Percentiles rank a stretch among this genome's conserved stretches.
Conservation (phyloP, 2,888 invertebrate species). For the Leucoma salicis region DNA sequence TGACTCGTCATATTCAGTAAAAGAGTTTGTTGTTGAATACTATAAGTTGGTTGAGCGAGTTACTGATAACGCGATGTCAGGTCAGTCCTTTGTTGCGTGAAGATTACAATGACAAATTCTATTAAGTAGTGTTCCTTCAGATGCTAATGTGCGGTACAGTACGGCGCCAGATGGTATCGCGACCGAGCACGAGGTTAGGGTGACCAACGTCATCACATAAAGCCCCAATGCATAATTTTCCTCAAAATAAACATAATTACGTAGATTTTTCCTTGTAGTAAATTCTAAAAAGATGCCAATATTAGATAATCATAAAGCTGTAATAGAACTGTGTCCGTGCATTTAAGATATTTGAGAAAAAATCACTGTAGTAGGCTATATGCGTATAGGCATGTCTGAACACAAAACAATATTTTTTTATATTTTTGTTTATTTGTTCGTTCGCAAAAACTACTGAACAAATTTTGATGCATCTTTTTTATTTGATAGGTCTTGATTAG, state of each 20-base stretch:
- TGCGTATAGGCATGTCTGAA: too few relatives aligned
- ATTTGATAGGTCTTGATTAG: too few relatives aligned
- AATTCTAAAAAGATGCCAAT: too few relatives aligned
- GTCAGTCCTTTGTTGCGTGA: slow-evolving; percentile 66
- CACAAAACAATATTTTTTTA: too few relatives aligned
- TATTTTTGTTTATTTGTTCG: too few relatives aligned
- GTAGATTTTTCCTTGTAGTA: too few relatives aligned
- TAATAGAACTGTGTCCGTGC: too few relatives aligned
- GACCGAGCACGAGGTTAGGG: slow-evolving; percentile 23
- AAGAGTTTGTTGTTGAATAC: slow-evolving; percentile 35
- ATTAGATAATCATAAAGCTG: too few relatives aligned
- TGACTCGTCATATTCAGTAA: slow-evolving; percentile 14
- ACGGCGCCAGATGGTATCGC: slow-evolving; percentile 68
- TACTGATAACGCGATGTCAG: slow-evolving; percentile 65
- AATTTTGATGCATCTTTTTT: too few relatives aligned
- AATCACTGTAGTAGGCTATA: too few relatives aligned
- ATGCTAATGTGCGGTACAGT: slow-evolving; percentile 60
- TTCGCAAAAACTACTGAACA: too few relatives aligned
- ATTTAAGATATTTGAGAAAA: too few relatives aligned
- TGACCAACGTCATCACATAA: slow-evolving; percentile 11
- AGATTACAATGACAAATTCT: slow-evolving; percentile 68
- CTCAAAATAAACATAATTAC: background rate
- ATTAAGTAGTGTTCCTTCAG: slow-evolving; percentile 54
- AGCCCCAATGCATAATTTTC: background rate
- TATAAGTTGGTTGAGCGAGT: slow-evolving; percentile 39